Conservation (phyloP, 2,888 invertebrate species). For the Pandemis corylana region DNA sequence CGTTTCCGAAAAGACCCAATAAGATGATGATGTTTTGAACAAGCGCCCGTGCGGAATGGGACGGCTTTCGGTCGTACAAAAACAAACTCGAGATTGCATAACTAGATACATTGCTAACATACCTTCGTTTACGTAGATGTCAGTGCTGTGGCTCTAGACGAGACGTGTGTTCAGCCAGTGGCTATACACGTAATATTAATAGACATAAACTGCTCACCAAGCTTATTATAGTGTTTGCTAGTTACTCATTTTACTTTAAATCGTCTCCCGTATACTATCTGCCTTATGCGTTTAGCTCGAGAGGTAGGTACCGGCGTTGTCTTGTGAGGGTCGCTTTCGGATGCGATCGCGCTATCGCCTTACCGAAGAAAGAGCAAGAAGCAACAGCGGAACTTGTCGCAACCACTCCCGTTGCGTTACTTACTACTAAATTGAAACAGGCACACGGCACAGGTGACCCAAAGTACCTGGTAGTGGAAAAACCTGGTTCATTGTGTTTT, state of each 20-base stretch:
- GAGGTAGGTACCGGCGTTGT: background rate
- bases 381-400: background rate
- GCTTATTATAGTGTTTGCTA: no score
- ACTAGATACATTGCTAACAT: background rate
- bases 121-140: no score
- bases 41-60: conserved; percentile 16
- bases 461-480: background rate
- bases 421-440: background rate
- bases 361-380: background rate
- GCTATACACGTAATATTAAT: no score
- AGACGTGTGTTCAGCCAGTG: no score
- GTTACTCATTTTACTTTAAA: background rate
- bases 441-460: background rate
- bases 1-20: conserved; percentile 31
- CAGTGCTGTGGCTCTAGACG: no score
- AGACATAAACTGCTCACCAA: no score
- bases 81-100: conserved; percentile 4
- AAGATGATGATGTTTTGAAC: conserved; percentile 25
- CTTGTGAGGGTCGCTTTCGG: background rate
- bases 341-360: background rate
- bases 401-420: background rate
- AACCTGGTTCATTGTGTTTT: background rate
- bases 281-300: background rate
- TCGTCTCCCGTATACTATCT: background rate
- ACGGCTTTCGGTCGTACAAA: conserved; percentile 13